Evolutionary conservation across 2,113 vertebrate species (phyloP).

Genomic region (Corythaeola cristata): DNA sequence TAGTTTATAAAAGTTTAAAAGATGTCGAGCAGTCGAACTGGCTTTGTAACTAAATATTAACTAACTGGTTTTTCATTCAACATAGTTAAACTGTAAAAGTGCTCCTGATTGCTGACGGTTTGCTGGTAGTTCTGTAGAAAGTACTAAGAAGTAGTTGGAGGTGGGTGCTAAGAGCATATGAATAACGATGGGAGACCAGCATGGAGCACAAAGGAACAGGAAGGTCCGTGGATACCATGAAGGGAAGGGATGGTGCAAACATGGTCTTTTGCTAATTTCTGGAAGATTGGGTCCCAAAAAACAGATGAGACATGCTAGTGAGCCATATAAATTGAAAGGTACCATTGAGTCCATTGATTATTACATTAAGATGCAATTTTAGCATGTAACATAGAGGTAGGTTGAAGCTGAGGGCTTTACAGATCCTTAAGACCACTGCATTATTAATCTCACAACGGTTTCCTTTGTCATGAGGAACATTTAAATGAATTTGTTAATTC

Average conservation of each 20-base stretch:
- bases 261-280: neutral
- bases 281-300: neutral
- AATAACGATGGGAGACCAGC: neutral
- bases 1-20: neutral
- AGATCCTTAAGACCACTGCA: neutral
- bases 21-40: neutral
- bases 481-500: neutral
- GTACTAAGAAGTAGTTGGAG: neutral
- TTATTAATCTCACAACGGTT: neutral
- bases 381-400: neutral
- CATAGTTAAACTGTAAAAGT: neutral
- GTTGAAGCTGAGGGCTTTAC: neutral
- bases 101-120: neutral
- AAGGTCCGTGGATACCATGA: neutral
- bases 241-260: neutral
- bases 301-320: rapidly evolving
- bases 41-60: neutral
- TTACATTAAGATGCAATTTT: neutral
- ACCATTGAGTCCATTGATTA: neutral
- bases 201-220: neutral
- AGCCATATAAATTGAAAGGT: neutral
- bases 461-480: neutral
- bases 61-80: neutral
- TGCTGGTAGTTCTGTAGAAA: neutral
- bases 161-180: neutral